Conservation (phyloP, 1,140 invertebrate species). For the Lanistes nyassanus region DNA sequence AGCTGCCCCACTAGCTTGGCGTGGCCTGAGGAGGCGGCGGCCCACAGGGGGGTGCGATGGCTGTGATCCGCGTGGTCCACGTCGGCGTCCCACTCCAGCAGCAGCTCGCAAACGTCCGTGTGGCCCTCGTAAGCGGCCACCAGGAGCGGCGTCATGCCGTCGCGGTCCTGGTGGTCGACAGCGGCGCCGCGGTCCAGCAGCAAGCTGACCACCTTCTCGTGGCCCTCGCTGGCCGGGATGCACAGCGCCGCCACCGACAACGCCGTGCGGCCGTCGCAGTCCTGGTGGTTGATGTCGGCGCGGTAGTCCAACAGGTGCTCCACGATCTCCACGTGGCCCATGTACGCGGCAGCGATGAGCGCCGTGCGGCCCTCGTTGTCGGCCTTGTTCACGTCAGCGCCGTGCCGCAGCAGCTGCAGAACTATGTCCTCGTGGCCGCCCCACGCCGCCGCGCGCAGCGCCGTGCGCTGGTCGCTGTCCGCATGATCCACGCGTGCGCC, state of each 20-base stretch:
- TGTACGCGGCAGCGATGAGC: constrained; percentile 71
- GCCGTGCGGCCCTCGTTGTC: constrained; percentile 86
- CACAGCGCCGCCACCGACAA: constrained; percentile 74
- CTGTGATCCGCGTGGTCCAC: constrained; percentile 85
- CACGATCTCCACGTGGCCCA: constrained; percentile 71
- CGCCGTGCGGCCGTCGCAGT: constrained; percentile 68
- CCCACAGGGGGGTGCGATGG: constrained; percentile 80
- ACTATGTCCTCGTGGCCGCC: constrained; percentile 93
- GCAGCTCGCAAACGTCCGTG: constrained; percentile 82
- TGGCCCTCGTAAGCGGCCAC: constrained; percentile 76
- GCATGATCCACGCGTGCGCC: constrained; percentile 85
- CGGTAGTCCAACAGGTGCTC: constrained; percentile 60
- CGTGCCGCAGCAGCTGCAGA: constrained; percentile 82
- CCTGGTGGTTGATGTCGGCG: constrained; percentile 64
- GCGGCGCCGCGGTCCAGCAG: constrained; percentile 79
- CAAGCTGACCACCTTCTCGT: constrained; percentile 62
- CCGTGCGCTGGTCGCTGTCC: constrained; percentile 85
- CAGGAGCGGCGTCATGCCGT: constrained; percentile 93
- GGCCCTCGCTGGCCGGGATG: constrained; percentile 79
- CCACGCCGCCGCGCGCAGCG: constrained; percentile 91
- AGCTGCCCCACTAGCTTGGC: constrained; percentile 81
- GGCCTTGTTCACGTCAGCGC: constrained; percentile 79
- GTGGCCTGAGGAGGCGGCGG: constrained; percentile 88
- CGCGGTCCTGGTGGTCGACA: constrained; percentile 89
- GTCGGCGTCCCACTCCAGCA: constrained; percentile 87